Evolutionary conservation across 2,797 vertebrate species (phyloP).

Genomic region (Rhinichthys osculus): DNA sequence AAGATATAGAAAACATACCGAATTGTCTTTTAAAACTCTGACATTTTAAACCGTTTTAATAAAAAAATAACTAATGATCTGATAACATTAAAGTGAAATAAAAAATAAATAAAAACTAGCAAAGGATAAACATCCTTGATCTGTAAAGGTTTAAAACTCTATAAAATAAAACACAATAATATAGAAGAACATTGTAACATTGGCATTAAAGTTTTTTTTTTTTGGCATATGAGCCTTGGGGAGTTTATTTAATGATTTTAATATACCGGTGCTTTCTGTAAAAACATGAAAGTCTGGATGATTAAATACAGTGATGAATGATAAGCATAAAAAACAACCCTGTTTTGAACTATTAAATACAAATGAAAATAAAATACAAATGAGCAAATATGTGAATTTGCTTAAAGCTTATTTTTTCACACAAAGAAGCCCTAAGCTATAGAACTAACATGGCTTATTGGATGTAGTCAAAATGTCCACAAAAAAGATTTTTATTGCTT

Average conservation of each 20-base stretch:
- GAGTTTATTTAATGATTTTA: background rate
- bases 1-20: background rate
- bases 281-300: background rate
- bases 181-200: background rate
- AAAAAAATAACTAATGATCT: background rate
- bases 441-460: constrained; percentile 42
- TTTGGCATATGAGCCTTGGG: background rate
- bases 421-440: constrained; percentile 55
- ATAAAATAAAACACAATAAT: background rate
- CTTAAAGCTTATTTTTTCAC: background rate
- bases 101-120: background rate
- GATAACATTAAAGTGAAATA: background rate
- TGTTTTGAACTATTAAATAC: constrained; percentile 3
- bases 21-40: background rate
- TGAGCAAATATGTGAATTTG: background rate
- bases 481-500: background rate
- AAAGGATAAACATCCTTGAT: background rate
- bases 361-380: constrained; percentile 8
- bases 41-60: background rate
- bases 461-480: constrained; percentile 39
- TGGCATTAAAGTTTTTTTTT: background rate
- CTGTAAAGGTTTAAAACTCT: background rate
- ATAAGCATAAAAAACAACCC: background rate
- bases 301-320: constrained; percentile 25
- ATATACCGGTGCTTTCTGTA: background rate